Percentiles rank a stretch among this genome's conserved stretches.
phyloP scores from a whole-genome alignment of 2,797 vertebrate genomes.

The Esox masquinongy region DNA sequence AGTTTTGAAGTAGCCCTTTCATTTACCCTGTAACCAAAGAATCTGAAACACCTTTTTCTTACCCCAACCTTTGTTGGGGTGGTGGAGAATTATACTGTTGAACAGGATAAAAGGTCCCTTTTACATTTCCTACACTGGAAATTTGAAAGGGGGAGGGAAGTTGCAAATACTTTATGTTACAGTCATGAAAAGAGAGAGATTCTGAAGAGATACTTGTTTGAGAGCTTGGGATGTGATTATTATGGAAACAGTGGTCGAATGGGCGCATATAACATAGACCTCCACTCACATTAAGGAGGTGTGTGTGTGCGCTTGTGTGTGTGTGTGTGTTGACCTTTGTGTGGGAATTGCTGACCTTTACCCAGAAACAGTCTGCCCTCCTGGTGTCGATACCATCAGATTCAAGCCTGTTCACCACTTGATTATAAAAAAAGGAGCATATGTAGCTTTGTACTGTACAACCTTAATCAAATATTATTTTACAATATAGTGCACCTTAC shows the following conservation, averaged over 20 bases:
- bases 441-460: no score
- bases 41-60: conserved; percentile 22
- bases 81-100: conserved; percentile 33
- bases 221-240: conserved; percentile 64
- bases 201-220: conserved; percentile 11
- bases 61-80: conserved; percentile 35
- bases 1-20: conserved; percentile 12
- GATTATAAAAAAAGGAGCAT: no score
- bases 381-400: no score
- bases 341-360: not conserved
- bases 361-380: no score
- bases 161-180: conserved; percentile 26
- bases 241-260: conserved; percentile 60
- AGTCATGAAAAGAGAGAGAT: conserved; percentile 23
- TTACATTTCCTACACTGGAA: conserved; percentile 36
- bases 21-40: conserved; percentile 19
- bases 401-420: no score
- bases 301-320: conserved; percentile 17
- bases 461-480: no score
- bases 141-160: conserved; percentile 36
- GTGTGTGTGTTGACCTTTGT: not conserved
- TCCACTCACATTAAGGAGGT: conserved; percentile 39
- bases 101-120: conserved; percentile 25
- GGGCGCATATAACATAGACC: conserved; percentile 46
- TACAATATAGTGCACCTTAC: no score